Evolutionary conservation across 2,113 vertebrate genomes (phyloP).

Genomic region (Pteruthius melanotis): DNA sequence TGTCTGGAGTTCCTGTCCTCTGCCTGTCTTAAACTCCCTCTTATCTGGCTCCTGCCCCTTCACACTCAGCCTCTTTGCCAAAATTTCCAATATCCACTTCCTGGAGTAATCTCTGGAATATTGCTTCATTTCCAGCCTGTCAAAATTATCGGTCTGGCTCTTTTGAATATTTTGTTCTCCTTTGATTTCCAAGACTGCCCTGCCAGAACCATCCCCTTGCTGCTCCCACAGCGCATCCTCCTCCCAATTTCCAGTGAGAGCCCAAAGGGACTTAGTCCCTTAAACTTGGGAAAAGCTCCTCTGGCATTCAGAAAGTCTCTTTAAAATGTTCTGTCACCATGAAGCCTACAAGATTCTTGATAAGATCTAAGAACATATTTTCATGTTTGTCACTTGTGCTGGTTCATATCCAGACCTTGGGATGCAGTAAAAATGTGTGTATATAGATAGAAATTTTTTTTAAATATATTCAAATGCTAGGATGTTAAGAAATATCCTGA

Average conservation of each 20-base stretch:
- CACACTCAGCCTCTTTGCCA: background rate
- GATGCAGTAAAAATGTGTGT: background rate
- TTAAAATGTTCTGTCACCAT: background rate
- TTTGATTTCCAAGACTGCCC: background rate
- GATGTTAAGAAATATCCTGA: background rate
- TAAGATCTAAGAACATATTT: background rate
- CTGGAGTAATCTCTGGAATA: background rate
- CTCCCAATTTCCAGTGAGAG: background rate
- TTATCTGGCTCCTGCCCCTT: background rate
- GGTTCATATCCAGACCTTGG: background rate
- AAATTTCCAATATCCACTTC: background rate
- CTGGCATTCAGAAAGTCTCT: background rate
- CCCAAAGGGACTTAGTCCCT: background rate
- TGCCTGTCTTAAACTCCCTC: background rate
- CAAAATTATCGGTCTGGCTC: background rate
- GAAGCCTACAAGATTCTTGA: background rate
- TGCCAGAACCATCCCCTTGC: background rate
- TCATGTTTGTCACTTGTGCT: background rate
- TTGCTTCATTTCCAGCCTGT: background rate
- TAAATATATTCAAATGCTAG: background rate
- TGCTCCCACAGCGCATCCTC: background rate
- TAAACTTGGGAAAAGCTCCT: background rate
- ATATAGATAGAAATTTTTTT: accelerated
- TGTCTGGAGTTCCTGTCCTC: background rate
- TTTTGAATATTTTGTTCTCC: background rate